Percentiles rank a stretch among this genome's conserved stretches.
phyloP scores from a whole-genome alignment of 2,113 vertebrate species.

The Muntiacus muntjak region DNA sequence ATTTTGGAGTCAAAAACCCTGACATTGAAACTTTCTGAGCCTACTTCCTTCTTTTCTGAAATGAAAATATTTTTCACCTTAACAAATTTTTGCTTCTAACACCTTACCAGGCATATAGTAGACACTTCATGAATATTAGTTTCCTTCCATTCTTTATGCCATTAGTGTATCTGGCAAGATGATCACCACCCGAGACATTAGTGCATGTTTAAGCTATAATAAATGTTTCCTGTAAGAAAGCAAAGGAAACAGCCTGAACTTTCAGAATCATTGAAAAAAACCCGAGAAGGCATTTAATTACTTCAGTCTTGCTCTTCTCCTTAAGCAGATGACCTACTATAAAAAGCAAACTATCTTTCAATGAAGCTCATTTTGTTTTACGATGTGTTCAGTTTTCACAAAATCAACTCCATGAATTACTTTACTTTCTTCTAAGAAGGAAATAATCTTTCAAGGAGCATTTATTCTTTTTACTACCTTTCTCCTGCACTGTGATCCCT shows the following conservation, averaged over 20 bases:
- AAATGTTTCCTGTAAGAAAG: constrained; percentile 45
- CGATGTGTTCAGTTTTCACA: background rate
- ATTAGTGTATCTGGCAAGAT: constrained; percentile 23
- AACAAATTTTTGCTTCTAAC: constrained; percentile 23
- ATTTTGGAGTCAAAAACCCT: background rate
- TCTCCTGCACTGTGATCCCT: background rate
- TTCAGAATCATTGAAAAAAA: constrained; percentile 16
- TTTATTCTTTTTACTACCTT: background rate
- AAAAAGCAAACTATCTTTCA: background rate
- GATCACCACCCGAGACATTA: constrained; percentile 27
- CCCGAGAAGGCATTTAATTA: background rate
- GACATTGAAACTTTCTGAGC: background rate
- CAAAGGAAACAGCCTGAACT: constrained; percentile 19
- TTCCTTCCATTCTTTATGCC: constrained; percentile 45
- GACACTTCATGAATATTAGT: constrained; percentile 23
- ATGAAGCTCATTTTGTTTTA: constrained; percentile 29
- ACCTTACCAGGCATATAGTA: background rate
- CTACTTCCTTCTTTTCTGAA: constrained; percentile 28
- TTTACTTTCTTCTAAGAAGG: background rate
- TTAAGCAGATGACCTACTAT: background rate
- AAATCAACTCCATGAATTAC: constrained; percentile 5
- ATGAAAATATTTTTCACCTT: background rate
- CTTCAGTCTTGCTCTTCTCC: background rate
- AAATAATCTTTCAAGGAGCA: constrained; percentile 24
- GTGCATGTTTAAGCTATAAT: constrained; percentile 25